Evolutionary conservation across 2,797 vertebrate genomes (phyloP).

Genomic region (Muscicapa comitata): DNA sequence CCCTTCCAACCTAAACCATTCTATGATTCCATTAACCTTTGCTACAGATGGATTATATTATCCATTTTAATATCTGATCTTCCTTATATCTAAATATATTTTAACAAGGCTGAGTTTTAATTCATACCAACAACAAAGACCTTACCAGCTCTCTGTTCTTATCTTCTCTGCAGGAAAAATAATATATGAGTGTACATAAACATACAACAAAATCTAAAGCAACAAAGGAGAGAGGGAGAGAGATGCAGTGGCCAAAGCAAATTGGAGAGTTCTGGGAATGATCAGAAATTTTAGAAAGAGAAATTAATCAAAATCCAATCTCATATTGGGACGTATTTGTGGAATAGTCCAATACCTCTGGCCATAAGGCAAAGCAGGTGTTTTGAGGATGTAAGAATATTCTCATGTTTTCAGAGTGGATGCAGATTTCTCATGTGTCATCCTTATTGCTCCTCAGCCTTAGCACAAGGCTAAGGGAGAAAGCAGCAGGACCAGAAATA

Average conservation of each 20-base stretch:
- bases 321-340: neutral
- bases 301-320: neutral
- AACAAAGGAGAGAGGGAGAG: neutral
- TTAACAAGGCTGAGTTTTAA: neutral
- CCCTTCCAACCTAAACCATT: neutral
- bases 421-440: neutral
- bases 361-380: neutral
- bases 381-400: neutral
- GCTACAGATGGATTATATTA: neutral
- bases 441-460: neutral
- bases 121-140: neutral
- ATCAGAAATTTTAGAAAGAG: neutral
- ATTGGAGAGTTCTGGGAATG: neutral
- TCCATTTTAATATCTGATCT: neutral
- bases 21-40: neutral
- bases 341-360: neutral
- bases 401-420: neutral
- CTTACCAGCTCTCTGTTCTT: neutral
- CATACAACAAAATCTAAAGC: neutral
- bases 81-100: neutral
- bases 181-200: neutral
- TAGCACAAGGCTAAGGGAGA: neutral
- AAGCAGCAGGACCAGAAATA: constrained; percentile 44
- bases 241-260: neutral
- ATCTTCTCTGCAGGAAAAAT: neutral